phyloP scores from a whole-genome alignment of 2,113 vertebrate genomes.

The Actinemys pallida region DNA sequence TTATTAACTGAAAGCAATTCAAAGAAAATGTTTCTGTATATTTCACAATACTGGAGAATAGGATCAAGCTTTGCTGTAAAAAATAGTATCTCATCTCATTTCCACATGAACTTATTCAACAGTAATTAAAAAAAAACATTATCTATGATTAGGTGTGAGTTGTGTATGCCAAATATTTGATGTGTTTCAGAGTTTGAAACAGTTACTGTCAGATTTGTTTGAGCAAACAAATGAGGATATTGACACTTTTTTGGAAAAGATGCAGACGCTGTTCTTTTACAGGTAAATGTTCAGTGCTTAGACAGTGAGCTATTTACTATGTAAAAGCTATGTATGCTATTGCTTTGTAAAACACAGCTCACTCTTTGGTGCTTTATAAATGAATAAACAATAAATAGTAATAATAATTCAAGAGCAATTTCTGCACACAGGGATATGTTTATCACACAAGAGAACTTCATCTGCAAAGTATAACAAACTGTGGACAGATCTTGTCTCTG shows the following conservation, averaged over 20 bases:
- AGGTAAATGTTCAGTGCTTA: not conserved
- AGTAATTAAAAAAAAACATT: conserved; percentile 68
- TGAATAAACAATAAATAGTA: not conserved
- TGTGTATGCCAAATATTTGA: conserved; percentile 53
- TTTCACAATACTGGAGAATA: not conserved
- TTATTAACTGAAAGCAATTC: conserved; percentile 23
- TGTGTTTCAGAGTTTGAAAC: conserved; percentile 53
- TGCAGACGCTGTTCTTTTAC: not conserved
- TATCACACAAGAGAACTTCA: not conserved
- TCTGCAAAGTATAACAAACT: not conserved
- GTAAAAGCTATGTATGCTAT: not conserved
- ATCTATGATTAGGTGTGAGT: conserved; percentile 70
- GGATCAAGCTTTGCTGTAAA: not conserved
- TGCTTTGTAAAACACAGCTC: not conserved
- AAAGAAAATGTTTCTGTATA: conserved; percentile 55
- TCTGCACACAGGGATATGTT: not conserved
- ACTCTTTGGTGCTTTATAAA: not conserved
- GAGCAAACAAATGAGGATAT: conserved; percentile 49
- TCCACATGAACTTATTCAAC: conserved; percentile 60
- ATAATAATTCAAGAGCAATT: not conserved
- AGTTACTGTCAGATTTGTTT: conserved; percentile 21
- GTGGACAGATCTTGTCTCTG: not conserved
- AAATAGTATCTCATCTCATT: conserved; percentile 60
- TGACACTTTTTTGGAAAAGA: conserved; percentile 24
- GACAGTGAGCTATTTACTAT: not conserved